Conservation (phyloP, 2,888 invertebrate species). For the Diadegma fenestrale region DNA sequence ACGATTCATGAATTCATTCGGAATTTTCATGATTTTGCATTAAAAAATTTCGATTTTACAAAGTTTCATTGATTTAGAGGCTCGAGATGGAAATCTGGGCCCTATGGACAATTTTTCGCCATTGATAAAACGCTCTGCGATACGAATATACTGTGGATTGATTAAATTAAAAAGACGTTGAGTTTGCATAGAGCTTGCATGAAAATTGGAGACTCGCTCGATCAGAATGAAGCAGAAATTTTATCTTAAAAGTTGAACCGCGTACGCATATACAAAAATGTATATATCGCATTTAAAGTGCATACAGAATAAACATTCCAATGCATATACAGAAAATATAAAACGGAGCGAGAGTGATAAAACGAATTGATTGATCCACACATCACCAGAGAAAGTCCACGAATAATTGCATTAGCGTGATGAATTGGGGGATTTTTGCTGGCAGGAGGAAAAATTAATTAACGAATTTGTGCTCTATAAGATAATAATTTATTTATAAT, state of each 20-base stretch:
- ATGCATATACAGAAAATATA: constrained; percentile 55
- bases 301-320: constrained; percentile 80
- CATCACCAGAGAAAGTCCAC: constrained; percentile 25
- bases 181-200: too few relatives aligned
- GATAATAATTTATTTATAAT: constrained; percentile 83
- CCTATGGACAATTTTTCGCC: too few relatives aligned
- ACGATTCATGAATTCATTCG: too few relatives aligned
- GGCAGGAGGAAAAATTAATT: constrained; percentile 54
- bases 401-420: constrained; percentile 16
- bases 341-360: constrained; percentile 4
- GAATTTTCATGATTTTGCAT: too few relatives aligned
- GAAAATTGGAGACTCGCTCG: too few relatives aligned
- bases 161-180: too few relatives aligned
- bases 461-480: constrained; percentile 75
- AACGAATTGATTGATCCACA: constrained; percentile 34
- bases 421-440: constrained; percentile 14
- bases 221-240: too few relatives aligned
- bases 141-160: too few relatives aligned
- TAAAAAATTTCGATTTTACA: too few relatives aligned
- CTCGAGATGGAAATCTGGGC: too few relatives aligned
- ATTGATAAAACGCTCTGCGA: too few relatives aligned
- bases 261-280: constrained; percentile 68
- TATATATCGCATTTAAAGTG: constrained; percentile 54
- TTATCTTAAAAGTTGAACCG: constrained; percentile 53
- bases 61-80: too few relatives aligned